Percentiles rank a stretch among this genome's conserved stretches.
These are phyloP conservation scores for Cheilosia variabilis DNA, from an alignment of 2,888 invertebrate species.

Conservation along the genomic window DNA sequence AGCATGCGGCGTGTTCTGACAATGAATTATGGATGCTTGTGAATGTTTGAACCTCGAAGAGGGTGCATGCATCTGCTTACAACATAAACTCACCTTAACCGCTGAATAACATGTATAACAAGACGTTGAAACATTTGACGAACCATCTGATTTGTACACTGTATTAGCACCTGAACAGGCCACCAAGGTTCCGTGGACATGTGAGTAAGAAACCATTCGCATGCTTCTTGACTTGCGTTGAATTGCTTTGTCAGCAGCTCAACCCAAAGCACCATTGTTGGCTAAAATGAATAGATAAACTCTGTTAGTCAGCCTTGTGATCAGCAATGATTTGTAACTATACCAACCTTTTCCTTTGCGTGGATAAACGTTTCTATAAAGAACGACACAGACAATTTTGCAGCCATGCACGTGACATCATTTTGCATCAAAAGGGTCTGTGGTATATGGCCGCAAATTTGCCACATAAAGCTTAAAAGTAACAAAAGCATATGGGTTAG, in stretches of 20 bases:
- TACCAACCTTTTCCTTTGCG: constrained; percentile 94
- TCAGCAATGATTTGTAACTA: background rate
- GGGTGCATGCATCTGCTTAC: no score
- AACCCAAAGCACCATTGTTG: constrained; percentile 98
- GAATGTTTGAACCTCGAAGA: no score
- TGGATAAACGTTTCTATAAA: constrained; percentile 98
- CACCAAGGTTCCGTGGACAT: constrained; percentile 98
- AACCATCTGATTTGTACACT: constrained; percentile 98
- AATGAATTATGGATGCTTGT: no score
- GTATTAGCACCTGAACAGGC: constrained; percentile 97
- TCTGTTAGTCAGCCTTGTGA: background rate
- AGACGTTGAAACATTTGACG: constrained; percentile 98
- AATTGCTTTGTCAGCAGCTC: constrained; percentile 97
- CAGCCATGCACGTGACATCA: constrained; percentile 93
- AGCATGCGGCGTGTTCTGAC: no score
- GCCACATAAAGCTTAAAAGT: constrained; percentile 94
- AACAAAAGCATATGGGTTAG: background rate
- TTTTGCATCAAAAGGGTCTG: constrained; percentile 92
- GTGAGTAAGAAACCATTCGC: constrained; percentile 95
- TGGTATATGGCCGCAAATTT: constrained; percentile 96
- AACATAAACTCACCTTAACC: constrained; percentile 87
- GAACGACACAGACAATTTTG: constrained; percentile 95
- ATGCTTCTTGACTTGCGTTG: constrained; percentile 94
- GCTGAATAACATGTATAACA: constrained; percentile 96
- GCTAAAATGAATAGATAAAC: constrained; percentile 84